These are phyloP conservation scores for Stenoptilia bipunctidactyla DNA, from an alignment of 2,888 invertebrate genomes.

Conservation along the genomic window DNA sequence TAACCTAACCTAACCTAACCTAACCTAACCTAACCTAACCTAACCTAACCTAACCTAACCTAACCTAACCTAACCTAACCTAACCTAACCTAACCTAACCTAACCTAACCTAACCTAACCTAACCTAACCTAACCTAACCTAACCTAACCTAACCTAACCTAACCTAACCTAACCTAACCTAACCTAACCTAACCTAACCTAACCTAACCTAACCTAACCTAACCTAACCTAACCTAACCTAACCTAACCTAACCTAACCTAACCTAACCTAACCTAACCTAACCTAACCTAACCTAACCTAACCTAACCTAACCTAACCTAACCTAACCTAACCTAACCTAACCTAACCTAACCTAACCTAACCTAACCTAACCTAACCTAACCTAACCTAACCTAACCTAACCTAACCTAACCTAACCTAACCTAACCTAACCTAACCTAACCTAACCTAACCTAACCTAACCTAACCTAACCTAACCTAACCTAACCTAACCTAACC, in stretches of 20 bases:
- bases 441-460: no score
- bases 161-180: constrained; percentile 2
- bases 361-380: no score
- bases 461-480: no score
- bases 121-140: constrained; percentile 2
- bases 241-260: constrained; percentile 2
- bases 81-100: constrained; percentile 1
- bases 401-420: no score
- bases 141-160: constrained; percentile 4
- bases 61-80: constrained; percentile 7
- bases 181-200: constrained; percentile 3
- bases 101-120: constrained; percentile 3
- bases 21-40: constrained; percentile 8
- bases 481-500: no score
- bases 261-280: no score
- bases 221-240: constrained; percentile 1
- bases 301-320: no score
- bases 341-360: no score
- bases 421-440: no score
- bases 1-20: constrained; percentile 13
- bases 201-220: constrained; percentile 1
- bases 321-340: no score
- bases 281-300: no score
- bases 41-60: constrained; percentile 7
- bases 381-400: no score